Conservation (phyloP, 2,888 invertebrate genomes). For the Marronus borbonicus region DNA sequence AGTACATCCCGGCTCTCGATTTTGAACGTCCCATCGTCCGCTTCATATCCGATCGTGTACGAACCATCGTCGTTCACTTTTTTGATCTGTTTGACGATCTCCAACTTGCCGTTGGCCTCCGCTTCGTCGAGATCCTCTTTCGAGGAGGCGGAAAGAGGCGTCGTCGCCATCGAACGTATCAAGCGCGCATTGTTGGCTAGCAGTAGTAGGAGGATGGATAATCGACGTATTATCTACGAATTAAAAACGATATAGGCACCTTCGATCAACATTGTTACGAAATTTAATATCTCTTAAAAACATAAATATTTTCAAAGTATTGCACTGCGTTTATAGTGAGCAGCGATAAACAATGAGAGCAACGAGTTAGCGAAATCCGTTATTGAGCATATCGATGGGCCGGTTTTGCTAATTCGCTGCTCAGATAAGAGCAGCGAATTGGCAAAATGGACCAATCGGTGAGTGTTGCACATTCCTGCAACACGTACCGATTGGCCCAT, state of each 20-base stretch:
- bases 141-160: slow-evolving; percentile 3
- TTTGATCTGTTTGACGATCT: slow-evolving; percentile 87
- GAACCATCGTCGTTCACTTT: slow-evolving; percentile 88
- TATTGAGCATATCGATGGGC: too few relatives aligned
- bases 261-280: too few relatives aligned
- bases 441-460: too few relatives aligned
- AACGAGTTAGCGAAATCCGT: too few relatives aligned
- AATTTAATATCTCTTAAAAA: too few relatives aligned
- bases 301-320: too few relatives aligned
- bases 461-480: too few relatives aligned
- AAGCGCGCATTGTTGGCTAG: neutral
- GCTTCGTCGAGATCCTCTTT: slow-evolving; percentile 75
- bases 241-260: neutral
- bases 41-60: slow-evolving; percentile 89
- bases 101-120: slow-evolving; percentile 81
- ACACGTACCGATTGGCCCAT: too few relatives aligned
- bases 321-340: too few relatives aligned
- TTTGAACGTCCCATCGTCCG: slow-evolving; percentile 89
- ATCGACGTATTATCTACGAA: slow-evolving; percentile 4
- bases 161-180: neutral
- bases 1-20: slow-evolving; percentile 86
- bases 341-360: too few relatives aligned
- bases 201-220: neutral
- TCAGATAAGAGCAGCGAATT: too few relatives aligned
- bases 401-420: too few relatives aligned